Evolutionary conservation across 2,888 invertebrate genomes (phyloP), one percentile per base, ranked within the genome.

Genomic region (Notocelia uddmanniana): DNA sequence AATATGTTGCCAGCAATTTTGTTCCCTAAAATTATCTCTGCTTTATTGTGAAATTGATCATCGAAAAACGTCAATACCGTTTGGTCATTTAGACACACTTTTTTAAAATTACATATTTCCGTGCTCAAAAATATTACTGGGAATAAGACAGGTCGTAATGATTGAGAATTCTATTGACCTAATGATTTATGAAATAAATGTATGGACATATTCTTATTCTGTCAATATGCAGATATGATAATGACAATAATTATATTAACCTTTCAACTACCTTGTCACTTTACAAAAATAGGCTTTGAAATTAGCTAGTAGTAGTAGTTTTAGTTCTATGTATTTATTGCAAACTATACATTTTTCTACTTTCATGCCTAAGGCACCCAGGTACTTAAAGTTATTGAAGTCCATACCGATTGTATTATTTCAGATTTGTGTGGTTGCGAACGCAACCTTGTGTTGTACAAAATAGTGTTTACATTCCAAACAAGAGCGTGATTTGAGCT

Each of bases 401-500:
- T 45, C 1, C 9, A 18, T 54, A 23, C 11, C 18, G 18, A 19
- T 11, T 34, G 37, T n/a, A 9, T 45, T 45, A 15, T 45, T 19
- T 50, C 15, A 6, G 9, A 63, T 31, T 63, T 13, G 19, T 63
- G 63, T 19, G 31, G 34, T 34, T 63, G 50, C 3, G 34, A 34
- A 34, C 50, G 45, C 26, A 48, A 26, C 23, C 31, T 19, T 31
- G 31, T 5, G 2, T 2, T 23, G 15, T 37, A 52, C 54, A 54
- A 37, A 21, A 64, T 52, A 52, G 21, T 50, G 50, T 52, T 64
- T 31, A 52, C 50, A 54, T 63, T 63, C 19, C 63, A 63, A 64
- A 64, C 63, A 64, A 64, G 19, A 34, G 21, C 64, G 64, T 64
- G 52, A 64, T 19, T 54, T 23, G 64, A 64, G 64, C 64, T 64